These are phyloP conservation scores for Chaetorhynchus papuensis DNA, from an alignment of 2,113 vertebrate species.

Conservation along the genomic window DNA sequence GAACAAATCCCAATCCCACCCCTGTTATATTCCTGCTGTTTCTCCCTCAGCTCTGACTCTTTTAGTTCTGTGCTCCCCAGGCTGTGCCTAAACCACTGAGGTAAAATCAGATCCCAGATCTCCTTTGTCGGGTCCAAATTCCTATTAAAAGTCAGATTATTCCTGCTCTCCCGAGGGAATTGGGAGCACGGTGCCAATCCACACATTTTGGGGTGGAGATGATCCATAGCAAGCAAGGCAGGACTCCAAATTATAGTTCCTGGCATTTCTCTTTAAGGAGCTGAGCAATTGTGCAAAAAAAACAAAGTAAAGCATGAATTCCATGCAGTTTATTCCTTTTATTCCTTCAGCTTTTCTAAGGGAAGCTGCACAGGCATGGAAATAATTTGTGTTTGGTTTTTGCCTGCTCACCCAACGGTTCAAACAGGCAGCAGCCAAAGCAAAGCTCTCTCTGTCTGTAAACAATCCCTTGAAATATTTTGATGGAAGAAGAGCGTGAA, in stretches of 20 bases:
- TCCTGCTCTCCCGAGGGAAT: background rate
- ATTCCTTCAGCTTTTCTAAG: background rate
- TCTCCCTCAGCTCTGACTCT: background rate
- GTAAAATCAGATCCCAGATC: background rate
- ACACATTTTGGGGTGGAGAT: background rate
- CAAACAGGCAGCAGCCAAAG: slow-evolving; percentile 21
- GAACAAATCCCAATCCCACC: background rate
- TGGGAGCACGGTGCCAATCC: background rate
- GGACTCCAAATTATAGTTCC: background rate
- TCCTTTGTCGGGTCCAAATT: background rate
- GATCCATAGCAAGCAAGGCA: background rate
- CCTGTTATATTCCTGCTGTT: rapidly evolving
- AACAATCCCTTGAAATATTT: slow-evolving; percentile 1
- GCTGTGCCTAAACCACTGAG: rapidly evolving
- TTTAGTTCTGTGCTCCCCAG: rapidly evolving
- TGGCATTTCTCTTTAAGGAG: background rate
- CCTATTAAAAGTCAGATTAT: background rate
- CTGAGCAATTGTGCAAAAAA: background rate
- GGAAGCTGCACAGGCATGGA: background rate
- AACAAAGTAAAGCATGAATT: background rate
- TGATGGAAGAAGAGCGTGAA: background rate
- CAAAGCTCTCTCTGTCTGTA: background rate
- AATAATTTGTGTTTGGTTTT: background rate
- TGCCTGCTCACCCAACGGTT: background rate
- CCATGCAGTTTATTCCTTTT: background rate